phyloP scores from a whole-genome alignment of 1,140 invertebrate genomes.

The Zeugodacus cucurbitae region DNA sequence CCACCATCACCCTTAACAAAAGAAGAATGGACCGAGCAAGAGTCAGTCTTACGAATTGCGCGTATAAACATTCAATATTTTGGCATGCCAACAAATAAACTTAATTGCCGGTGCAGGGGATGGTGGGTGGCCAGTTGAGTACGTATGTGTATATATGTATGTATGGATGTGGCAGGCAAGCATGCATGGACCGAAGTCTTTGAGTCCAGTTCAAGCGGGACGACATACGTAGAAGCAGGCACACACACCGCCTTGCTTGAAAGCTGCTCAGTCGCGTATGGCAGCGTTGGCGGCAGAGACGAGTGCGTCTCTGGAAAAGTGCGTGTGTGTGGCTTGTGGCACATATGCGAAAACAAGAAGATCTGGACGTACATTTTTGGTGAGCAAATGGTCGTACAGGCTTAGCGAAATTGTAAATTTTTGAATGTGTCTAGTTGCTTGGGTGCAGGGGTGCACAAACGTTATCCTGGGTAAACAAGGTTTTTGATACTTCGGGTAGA shows the following conservation, averaged over 20 bases:
- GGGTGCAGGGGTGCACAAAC: not conserved
- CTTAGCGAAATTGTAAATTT: not conserved
- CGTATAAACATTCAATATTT: not conserved
- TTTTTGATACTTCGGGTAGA: too few species aligned
- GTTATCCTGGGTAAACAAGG: too few species aligned
- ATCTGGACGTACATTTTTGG: not conserved
- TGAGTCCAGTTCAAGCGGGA: not conserved
- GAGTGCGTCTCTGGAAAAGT: not conserved
- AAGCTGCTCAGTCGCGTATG: not conserved
- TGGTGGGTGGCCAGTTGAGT: not conserved
- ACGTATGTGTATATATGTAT: not conserved
- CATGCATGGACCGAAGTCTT: not conserved
- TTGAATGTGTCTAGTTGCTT: not conserved
- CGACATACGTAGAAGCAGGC: not conserved
- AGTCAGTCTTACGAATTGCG: not conserved
- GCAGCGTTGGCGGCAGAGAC: not conserved
- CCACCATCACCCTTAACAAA: not conserved
- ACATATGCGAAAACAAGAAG: not conserved
- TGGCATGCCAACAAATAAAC: conserved; percentile 22
- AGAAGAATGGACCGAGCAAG: not conserved
- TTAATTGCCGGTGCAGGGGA: not conserved
- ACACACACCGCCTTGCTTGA: not conserved
- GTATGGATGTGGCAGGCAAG: not conserved
- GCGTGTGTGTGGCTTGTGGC: not conserved
- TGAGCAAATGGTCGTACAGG: not conserved